Evolutionary conservation across 2,888 invertebrate species (phyloP).

Genomic region (Homarus gammarus): DNA sequence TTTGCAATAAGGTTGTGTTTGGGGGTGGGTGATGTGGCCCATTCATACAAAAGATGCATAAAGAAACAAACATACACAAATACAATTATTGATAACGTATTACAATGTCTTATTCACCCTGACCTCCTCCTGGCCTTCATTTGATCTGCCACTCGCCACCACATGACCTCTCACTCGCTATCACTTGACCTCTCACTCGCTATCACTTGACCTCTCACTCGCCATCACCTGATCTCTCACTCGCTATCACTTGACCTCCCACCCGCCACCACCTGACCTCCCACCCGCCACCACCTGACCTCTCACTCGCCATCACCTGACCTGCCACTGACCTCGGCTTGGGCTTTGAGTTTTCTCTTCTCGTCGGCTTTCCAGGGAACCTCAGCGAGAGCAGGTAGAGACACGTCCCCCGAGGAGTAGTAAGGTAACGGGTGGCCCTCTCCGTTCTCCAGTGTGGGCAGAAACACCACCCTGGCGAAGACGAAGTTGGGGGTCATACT

Average conservation of each 20-base stretch:
- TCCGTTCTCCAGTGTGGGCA: constrained; percentile 47
- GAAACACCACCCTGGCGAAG: constrained; percentile 49
- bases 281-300: neutral
- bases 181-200: neutral
- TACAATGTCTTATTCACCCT: neutral
- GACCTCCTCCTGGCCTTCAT: neutral
- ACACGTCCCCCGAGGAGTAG: constrained; percentile 56
- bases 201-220: neutral
- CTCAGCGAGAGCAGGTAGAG: constrained; percentile 52
- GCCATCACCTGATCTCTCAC: neutral
- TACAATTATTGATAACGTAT: too few species aligned
- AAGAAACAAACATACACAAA: too few species aligned
- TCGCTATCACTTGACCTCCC: neutral
- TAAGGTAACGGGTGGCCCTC: constrained; percentile 73
- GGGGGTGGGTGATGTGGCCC: too few species aligned
- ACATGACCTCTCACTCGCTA: neutral
- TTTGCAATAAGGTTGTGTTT: too few species aligned
- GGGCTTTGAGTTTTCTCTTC: constrained; percentile 26
- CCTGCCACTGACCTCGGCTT: constrained; percentile 37
- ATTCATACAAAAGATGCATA: too few species aligned
- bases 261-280: neutral
- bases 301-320: neutral
- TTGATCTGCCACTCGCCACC: neutral
- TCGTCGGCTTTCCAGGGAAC: constrained; percentile 63
- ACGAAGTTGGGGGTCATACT: neutral